phyloP scores from a whole-genome alignment of 2,888 invertebrate genomes.

The Spilosoma lubricipeda region DNA sequence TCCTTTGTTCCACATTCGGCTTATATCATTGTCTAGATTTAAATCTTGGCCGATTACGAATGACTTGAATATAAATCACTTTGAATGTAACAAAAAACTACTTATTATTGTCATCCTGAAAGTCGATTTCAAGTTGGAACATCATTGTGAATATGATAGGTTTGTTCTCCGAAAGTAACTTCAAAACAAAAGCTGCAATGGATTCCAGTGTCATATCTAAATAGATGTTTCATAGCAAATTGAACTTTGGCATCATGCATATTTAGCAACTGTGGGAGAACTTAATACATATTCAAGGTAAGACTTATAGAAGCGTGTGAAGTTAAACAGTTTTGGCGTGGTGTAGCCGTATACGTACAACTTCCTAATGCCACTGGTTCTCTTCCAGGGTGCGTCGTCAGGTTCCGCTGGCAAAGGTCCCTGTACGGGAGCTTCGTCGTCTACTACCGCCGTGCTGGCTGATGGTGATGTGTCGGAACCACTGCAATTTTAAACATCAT shows the following conservation, averaged over 20 bases:
- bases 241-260: neutral
- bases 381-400: constrained; percentile 98
- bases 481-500: constrained; percentile 40
- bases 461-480: constrained; percentile 78
- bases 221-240: neutral
- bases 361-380: constrained; percentile 95
- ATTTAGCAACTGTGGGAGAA: neutral
- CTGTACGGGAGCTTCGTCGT: constrained; percentile 96
- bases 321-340: neutral
- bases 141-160: too few species aligned
- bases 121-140: too few species aligned
- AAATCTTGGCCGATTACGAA: neutral
- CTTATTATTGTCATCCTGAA: too few species aligned
- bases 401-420: constrained; percentile 99
- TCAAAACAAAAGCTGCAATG: neutral
- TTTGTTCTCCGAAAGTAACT: too few species aligned
- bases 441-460: constrained; percentile 70
- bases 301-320: neutral
- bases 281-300: neutral
- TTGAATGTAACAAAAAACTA: too few species aligned
- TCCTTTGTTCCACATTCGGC: too few species aligned
- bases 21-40: neutral
- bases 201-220: neutral
- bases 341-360: constrained; percentile 88
- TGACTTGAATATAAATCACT: too few species aligned